Percentiles rank a stretch among this genome's conserved stretches.
Evolutionary conservation across 2,888 invertebrate species (phyloP).

Genomic region (Epirrhoe tristata): DNA sequence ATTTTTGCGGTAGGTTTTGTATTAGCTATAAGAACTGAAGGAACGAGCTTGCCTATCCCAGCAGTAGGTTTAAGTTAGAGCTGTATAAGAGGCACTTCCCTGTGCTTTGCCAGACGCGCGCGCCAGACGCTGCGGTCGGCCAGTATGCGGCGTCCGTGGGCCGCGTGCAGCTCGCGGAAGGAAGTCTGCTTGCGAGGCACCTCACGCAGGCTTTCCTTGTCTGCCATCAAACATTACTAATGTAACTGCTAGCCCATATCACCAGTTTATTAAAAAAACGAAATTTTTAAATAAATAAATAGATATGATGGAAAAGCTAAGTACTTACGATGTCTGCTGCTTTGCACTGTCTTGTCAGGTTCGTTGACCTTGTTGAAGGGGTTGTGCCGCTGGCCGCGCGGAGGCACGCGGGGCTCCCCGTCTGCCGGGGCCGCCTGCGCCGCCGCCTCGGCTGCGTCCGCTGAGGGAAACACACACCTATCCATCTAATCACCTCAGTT

Average conservation of each 20-base stretch:
- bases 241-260: too few relatives aligned
- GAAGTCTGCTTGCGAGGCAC: slow-evolving; percentile 83
- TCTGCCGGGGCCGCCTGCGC: slow-evolving; percentile 75
- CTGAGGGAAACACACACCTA: slow-evolving; percentile 32
- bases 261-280: too few relatives aligned
- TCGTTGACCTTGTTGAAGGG: slow-evolving; percentile 90
- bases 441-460: slow-evolving; percentile 74
- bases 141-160: slow-evolving; percentile 88
- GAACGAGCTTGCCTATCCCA: too few relatives aligned
- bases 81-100: slow-evolving; percentile 65
- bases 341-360: slow-evolving; percentile 67
- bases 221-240: slow-evolving; percentile 47
- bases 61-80: slow-evolving; percentile 52
- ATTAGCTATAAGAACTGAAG: too few relatives aligned
- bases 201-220: slow-evolving; percentile 75
- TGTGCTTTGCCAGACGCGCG: slow-evolving; percentile 74
- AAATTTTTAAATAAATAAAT: too few relatives aligned
- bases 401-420: slow-evolving; percentile 88
- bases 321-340: slow-evolving; percentile 77
- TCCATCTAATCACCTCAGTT: too few relatives aligned
- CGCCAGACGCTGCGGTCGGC: slow-evolving; percentile 89
- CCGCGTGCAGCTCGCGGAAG: slow-evolving; percentile 89
- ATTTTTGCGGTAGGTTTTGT: too few relatives aligned
- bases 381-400: slow-evolving; percentile 92
- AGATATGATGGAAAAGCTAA: too few relatives aligned